Evolutionary conservation across 2,113 vertebrate genomes (phyloP).

Genomic region (Cyrtonyx montezumae): DNA sequence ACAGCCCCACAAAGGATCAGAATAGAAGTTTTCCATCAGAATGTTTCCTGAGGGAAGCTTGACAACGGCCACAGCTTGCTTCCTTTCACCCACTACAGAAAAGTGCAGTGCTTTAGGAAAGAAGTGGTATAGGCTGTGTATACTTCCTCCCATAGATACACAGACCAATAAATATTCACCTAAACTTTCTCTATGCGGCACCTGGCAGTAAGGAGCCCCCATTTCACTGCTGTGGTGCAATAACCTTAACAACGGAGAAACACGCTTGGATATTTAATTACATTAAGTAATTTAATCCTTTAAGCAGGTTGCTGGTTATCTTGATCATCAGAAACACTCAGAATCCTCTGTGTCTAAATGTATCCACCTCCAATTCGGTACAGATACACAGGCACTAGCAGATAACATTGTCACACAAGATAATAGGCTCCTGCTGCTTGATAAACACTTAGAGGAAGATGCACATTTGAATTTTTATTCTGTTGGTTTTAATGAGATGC

Average conservation of each 20-base stretch:
- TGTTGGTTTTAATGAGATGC: conserved; percentile 5
- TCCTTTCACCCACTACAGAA: background rate
- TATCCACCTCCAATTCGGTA: background rate
- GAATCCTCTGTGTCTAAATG: background rate
- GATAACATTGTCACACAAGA: background rate
- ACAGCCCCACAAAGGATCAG: background rate
- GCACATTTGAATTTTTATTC: conserved; percentile 10
- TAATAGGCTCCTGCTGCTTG: conserved; percentile 6
- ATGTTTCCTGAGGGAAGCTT: background rate
- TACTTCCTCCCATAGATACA: background rate
- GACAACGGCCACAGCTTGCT: background rate
- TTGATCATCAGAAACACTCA: background rate
- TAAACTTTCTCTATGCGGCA: background rate
- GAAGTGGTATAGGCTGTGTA: background rate
- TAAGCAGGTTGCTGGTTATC: background rate
- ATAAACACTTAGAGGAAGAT: conserved; percentile 22
- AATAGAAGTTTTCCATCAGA: background rate
- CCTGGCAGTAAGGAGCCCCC: background rate
- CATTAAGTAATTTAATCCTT: background rate
- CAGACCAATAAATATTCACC: background rate
- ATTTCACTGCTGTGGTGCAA: background rate
- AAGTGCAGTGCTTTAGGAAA: background rate
- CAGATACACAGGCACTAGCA: background rate
- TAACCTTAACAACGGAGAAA: background rate
- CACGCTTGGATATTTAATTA: background rate